phyloP scores from a whole-genome alignment of 2,797 vertebrate genomes.

The Hypotaenidia philippensis region DNA sequence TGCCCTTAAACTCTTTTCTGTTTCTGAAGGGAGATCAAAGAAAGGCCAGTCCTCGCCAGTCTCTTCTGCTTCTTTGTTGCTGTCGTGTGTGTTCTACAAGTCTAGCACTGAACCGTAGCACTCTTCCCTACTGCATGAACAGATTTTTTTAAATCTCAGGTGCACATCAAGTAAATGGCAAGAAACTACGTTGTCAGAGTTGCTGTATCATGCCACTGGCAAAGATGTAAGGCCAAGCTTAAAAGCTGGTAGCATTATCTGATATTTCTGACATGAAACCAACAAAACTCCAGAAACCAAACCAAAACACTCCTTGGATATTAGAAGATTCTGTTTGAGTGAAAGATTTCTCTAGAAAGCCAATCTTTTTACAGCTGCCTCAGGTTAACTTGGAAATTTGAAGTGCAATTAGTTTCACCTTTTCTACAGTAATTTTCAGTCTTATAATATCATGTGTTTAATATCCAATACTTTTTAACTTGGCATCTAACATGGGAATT shows the following conservation, averaged over 20 bases:
- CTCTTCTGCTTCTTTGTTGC: neutral
- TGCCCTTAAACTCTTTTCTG: neutral
- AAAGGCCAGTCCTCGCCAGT: neutral
- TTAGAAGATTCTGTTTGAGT: neutral
- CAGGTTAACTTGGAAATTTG: neutral
- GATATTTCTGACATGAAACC: neutral
- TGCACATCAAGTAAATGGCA: accelerated
- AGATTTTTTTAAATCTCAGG: neutral
- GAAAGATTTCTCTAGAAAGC: neutral
- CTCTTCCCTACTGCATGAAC: neutral
- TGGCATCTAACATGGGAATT: neutral
- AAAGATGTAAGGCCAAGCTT: neutral
- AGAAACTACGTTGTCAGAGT: neutral
- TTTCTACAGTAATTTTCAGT: neutral
- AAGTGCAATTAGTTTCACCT: neutral
- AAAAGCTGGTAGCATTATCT: neutral
- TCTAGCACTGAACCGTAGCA: neutral
- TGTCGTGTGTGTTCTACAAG: neutral
- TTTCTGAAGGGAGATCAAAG: neutral
- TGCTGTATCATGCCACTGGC: neutral
- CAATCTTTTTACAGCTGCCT: neutral
- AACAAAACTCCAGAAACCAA: neutral
- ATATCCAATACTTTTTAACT: neutral
- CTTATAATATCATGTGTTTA: neutral
- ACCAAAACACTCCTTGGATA: neutral